phyloP scores from a whole-genome alignment of 2,888 invertebrate genomes.

The Drosophila neotestacea region DNA sequence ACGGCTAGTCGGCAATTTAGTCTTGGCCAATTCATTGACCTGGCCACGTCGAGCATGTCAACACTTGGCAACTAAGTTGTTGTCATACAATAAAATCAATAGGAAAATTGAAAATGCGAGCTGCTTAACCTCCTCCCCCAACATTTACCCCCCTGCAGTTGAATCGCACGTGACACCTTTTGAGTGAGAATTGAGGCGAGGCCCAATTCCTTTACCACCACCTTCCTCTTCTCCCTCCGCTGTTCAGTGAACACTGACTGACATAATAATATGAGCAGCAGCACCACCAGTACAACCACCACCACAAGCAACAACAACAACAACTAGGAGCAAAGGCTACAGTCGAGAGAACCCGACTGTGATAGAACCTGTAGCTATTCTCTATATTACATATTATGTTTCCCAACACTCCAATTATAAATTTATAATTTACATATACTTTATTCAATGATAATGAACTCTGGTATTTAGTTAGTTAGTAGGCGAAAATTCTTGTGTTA shows the following conservation, averaged over 20 bases:
- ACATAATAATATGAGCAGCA: constrained; percentile 55
- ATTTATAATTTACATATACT: no score
- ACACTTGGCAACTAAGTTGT: constrained; percentile 55
- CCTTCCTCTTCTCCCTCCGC: neutral
- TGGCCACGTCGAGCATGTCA: constrained; percentile 55
- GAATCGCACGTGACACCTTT: constrained; percentile 67
- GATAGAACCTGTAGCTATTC: no score
- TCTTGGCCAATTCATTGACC: constrained; percentile 53
- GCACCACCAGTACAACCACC: constrained; percentile 27
- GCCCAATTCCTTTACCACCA: constrained; percentile 10
- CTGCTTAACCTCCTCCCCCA: constrained; percentile 35
- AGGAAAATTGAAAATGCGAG: constrained; percentile 48
- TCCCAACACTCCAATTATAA: no score
- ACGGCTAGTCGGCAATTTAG: neutral
- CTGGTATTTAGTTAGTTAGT: no score
- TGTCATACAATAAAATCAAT: constrained; percentile 58
- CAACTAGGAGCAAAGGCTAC: no score
- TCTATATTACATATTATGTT: no score
- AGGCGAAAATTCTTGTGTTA: no score
- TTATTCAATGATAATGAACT: no score
- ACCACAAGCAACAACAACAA: constrained; percentile 25
- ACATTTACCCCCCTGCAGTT: neutral
- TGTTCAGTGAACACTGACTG: constrained; percentile 25
- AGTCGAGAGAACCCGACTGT: no score
- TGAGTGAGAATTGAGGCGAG: constrained; percentile 36